Evolutionary conservation across 2,113 vertebrate species (phyloP).

Genomic region (Odocoileus hemionus): DNA sequence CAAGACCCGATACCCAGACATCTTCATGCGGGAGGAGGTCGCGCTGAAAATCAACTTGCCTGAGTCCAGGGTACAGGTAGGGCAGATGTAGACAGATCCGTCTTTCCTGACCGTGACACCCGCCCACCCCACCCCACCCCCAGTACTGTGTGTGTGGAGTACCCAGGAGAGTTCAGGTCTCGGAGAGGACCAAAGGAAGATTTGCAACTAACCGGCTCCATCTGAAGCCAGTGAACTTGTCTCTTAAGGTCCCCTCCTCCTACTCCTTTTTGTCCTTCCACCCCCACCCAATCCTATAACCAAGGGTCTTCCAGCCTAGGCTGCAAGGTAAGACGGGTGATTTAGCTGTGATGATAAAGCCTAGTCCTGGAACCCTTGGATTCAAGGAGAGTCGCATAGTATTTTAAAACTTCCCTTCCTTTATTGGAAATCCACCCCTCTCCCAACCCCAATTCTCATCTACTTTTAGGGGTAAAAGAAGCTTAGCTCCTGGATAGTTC

Average conservation of each 20-base stretch:
- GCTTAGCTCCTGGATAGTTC: background rate
- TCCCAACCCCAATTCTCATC: background rate
- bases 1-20: conserved; percentile 98
- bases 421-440: background rate
- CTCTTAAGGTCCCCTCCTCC: too few relatives aligned
- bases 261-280: background rate
- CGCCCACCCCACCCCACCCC: background rate
- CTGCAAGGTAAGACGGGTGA: background rate
- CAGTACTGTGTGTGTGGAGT: background rate
- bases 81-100: conserved; percentile 2
- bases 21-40: conserved; percentile 99
- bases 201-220: background rate
- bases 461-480: background rate
- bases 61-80: conserved; percentile 94
- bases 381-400: background rate
- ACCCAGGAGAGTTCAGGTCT: background rate
- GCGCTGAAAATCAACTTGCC: conserved; percentile 98
- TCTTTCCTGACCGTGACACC: background rate
- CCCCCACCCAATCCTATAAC: background rate
- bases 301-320: background rate
- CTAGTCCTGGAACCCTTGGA: background rate
- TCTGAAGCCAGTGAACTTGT: background rate
- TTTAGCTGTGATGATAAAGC: background rate
- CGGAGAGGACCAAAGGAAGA: background rate
- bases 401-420: background rate